Percentiles rank a stretch among this genome's conserved stretches.
Evolutionary conservation across 2,113 vertebrate genomes (phyloP).

Genomic region (Ictidomys tridecemlineatus): DNA sequence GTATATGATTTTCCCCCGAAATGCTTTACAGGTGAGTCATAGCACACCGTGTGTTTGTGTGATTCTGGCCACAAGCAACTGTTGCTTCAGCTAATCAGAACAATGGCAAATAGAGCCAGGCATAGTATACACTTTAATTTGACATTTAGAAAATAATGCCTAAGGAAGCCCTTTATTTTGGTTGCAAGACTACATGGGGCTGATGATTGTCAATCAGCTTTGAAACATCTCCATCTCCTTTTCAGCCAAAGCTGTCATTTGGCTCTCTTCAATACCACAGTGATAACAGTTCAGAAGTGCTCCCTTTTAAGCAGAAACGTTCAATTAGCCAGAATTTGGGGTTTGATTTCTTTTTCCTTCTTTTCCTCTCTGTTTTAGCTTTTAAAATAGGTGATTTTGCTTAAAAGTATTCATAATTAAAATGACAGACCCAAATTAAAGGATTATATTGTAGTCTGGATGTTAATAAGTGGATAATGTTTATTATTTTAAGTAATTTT

Average conservation of each 20-base stretch:
- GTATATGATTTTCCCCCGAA: constrained; percentile 84
- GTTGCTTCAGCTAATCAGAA: constrained; percentile 62
- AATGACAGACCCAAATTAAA: constrained; percentile 62
- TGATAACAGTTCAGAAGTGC: constrained; percentile 71
- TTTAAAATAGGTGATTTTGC: constrained; percentile 67
- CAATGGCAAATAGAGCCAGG: constrained; percentile 51
- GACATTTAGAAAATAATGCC: constrained; percentile 2
- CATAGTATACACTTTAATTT: constrained; percentile 1
- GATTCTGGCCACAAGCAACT: constrained; percentile 80
- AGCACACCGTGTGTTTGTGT: constrained; percentile 67
- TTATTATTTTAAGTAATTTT: constrained; percentile 62
- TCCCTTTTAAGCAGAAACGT: constrained; percentile 63
- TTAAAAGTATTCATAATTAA: constrained; percentile 57
- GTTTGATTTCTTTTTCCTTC: constrained; percentile 62
- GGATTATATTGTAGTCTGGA: constrained; percentile 48
- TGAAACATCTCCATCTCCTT: constrained; percentile 44
- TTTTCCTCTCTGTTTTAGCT: constrained; percentile 59
- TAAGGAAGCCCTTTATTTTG: constrained; percentile 61
- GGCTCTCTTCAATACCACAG: background rate
- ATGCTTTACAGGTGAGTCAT: constrained; percentile 89
- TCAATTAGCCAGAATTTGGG: constrained; percentile 70
- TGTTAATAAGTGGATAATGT: constrained; percentile 44
- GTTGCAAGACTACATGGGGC: background rate
- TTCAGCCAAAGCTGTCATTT: constrained; percentile 69
- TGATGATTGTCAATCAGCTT: background rate